Conservation (phyloP, 2,888 invertebrate genomes). For the Limenitis camilla region DNA sequence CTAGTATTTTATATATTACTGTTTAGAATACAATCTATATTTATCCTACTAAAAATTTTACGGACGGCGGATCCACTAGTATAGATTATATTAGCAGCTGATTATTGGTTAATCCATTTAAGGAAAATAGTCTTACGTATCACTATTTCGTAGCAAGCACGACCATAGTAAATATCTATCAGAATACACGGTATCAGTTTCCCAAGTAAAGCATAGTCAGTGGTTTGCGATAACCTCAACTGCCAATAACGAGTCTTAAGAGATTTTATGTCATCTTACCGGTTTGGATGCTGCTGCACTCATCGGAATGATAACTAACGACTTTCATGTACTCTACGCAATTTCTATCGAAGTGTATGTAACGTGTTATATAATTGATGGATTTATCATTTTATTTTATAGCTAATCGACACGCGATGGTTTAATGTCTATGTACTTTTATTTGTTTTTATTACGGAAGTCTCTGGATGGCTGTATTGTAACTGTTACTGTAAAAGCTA, state of each 20-base stretch:
- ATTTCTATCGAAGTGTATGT: background rate
- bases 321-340: conserved; percentile 9
- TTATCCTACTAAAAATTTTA: too few relatives aligned
- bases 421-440: too few relatives aligned
- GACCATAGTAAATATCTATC: background rate
- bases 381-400: background rate
- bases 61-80: too few relatives aligned
- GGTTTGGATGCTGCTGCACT: conserved; percentile 14
- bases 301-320: conserved; percentile 12
- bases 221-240: conserved; percentile 13
- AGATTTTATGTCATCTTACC: conserved; percentile 20
- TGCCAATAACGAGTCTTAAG: conserved; percentile 14
- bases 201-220: background rate
- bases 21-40: too few relatives aligned
- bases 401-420: too few relatives aligned
- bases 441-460: background rate
- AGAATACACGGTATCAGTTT: background rate
- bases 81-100: too few relatives aligned
- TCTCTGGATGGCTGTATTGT: background rate
- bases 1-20: too few relatives aligned
- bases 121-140: background rate
- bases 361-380: background rate
- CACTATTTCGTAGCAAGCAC: background rate
- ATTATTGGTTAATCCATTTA: too few relatives aligned
- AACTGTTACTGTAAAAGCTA: too few relatives aligned